Conservation (phyloP, 2,888 invertebrate species). For the Fragum whitleyi region DNA sequence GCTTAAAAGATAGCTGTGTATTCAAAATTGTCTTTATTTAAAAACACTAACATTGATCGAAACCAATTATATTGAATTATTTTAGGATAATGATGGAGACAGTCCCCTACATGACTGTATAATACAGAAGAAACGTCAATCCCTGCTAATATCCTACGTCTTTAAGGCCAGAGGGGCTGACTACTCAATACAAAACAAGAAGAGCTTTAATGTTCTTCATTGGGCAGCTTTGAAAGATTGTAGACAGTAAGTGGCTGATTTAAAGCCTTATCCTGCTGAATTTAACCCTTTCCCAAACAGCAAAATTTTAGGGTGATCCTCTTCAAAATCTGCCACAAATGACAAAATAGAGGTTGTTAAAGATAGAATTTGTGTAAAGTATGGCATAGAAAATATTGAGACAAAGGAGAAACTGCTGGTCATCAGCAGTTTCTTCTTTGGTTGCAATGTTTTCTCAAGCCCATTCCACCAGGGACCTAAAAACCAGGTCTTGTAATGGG, state of each 20-base stretch:
- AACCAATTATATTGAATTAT: no score
- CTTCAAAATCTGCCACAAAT: no score
- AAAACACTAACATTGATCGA: no score
- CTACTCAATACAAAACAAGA: constrained; percentile 53
- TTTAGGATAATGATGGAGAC: constrained; percentile 67
- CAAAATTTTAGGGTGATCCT: no score
- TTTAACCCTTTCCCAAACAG: no score
- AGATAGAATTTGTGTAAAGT: no score
- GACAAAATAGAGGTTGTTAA: no score
- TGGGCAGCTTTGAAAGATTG: constrained; percentile 66
- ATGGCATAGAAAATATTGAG: background rate
- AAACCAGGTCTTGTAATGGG: background rate
- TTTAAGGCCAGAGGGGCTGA: constrained; percentile 59
- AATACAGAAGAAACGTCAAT: constrained; percentile 53
- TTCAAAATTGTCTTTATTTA: no score
- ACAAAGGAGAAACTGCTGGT: constrained; percentile 21
- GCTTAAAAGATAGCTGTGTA: no score
- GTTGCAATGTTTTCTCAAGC: no score
- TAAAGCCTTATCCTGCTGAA: no score
- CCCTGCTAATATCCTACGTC: constrained; percentile 44
- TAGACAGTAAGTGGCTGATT: constrained; percentile 57
- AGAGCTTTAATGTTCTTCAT: constrained; percentile 69
- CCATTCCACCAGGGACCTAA: background rate
- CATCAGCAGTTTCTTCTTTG: no score
- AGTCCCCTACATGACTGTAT: constrained; percentile 71